Conservation (phyloP, 2,113 vertebrate species). For the Micronycteris hirsuta region DNA sequence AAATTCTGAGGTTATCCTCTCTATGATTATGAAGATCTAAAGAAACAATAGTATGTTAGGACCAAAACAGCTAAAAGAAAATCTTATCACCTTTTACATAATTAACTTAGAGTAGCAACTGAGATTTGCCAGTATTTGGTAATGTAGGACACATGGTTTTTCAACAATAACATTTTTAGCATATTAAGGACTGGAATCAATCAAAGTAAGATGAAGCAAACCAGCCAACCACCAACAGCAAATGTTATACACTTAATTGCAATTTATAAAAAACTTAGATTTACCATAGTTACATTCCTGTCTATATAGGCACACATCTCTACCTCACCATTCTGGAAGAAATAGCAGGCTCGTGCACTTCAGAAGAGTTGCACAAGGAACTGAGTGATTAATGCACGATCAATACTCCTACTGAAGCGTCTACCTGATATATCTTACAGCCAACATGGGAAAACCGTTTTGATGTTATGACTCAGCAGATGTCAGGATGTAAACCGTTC, state of each 20-base stretch:
- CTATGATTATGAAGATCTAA: not conserved
- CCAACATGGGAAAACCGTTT: conserved; percentile 51
- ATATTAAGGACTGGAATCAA: not conserved
- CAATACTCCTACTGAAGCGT: conserved; percentile 1
- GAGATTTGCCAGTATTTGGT: not conserved
- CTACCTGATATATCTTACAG: conserved; percentile 45
- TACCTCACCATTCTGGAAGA: not conserved
- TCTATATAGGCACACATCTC: not conserved
- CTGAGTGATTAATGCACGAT: conserved; percentile 52
- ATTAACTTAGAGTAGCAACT: not conserved
- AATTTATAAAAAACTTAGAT: not conserved
- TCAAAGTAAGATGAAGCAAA: conserved; percentile 1
- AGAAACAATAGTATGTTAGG: not conserved
- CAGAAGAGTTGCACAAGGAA: not conserved
- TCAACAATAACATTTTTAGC: not conserved
- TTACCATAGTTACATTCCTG: not conserved
- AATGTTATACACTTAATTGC: not conserved
- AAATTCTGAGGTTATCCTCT: not conserved
- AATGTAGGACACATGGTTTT: not conserved
- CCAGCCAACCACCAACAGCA: not conserved
- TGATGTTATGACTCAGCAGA: conserved; percentile 52
- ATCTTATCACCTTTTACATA: not conserved
- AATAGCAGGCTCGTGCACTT: not conserved
- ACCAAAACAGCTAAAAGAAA: not conserved
- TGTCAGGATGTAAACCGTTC: conserved; percentile 32